phyloP scores from a whole-genome alignment of 1,140 invertebrate species.

The Drosophila elegans region DNA sequence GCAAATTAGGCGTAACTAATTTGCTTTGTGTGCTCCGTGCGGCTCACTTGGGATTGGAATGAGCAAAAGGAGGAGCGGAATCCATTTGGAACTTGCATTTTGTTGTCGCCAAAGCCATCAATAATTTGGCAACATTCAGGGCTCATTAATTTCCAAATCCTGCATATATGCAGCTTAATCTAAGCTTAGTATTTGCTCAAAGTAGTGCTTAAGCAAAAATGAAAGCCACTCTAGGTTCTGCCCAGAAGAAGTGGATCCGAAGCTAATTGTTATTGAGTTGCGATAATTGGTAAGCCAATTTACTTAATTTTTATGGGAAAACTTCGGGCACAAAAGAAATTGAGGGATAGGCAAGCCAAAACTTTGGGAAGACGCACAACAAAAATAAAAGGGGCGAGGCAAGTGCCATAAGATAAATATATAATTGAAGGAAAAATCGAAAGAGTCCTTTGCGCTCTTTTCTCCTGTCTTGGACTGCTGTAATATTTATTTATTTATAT shows the following conservation, averaged over 20 bases:
- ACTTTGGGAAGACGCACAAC: background rate
- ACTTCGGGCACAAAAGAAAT: slow-evolving; percentile 23
- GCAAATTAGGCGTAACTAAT: slow-evolving; percentile 79
- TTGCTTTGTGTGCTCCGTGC: slow-evolving; percentile 60
- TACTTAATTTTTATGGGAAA: slow-evolving; percentile 53
- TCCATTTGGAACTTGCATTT: slow-evolving; percentile 36
- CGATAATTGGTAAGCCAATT: slow-evolving; percentile 54
- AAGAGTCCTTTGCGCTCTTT: background rate
- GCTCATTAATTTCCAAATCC: slow-evolving; percentile 46
- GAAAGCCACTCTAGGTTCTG: slow-evolving; percentile 26
- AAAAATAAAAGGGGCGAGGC: slow-evolving; percentile 12
- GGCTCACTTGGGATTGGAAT: slow-evolving; percentile 6
- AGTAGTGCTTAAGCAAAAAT: slow-evolving; percentile 3
- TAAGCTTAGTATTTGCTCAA: slow-evolving; percentile 7
- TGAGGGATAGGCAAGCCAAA: slow-evolving; percentile 1
- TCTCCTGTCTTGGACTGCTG: background rate
- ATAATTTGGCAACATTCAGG: slow-evolving; percentile 64
- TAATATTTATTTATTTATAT: too few relatives aligned
- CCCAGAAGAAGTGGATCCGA: slow-evolving; percentile 6
- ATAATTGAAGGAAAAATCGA: background rate
- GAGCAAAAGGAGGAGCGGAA: slow-evolving; percentile 1
- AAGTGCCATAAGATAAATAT: slow-evolving; percentile 6
- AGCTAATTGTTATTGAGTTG: slow-evolving; percentile 49
- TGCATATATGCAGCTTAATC: slow-evolving; percentile 17
- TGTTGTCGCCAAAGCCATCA: slow-evolving; percentile 13